These are phyloP conservation scores for Abramis brama DNA, from an alignment of 2,113 vertebrate species.

Conservation along the genomic window DNA sequence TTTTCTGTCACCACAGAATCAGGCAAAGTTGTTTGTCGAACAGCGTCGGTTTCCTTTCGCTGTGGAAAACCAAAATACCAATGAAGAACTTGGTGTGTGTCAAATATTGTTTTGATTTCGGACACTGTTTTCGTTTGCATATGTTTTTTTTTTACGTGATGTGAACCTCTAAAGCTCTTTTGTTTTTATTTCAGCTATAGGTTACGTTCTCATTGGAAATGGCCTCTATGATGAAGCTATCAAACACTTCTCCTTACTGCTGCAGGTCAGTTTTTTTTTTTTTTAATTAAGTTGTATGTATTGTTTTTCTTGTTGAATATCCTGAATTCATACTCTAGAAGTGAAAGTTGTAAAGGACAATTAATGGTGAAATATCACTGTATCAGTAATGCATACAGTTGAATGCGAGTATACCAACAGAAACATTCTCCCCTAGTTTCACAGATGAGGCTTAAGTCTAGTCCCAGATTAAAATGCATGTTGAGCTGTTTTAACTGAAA, in stretches of 20 bases:
- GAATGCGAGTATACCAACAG: neutral
- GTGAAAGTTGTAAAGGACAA: neutral
- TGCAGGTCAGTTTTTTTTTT: conserved; percentile 81
- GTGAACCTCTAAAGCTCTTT: neutral
- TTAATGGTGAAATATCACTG: neutral
- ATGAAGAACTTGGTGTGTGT: conserved; percentile 91
- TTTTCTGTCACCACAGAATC: conserved; percentile 77
- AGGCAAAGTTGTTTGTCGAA: conserved; percentile 91
- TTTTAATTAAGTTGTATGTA: neutral
- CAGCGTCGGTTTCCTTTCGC: conserved; percentile 95
- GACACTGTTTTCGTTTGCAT: conserved; percentile 9
- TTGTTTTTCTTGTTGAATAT: neutral
- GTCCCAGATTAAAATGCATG: too few relatives aligned
- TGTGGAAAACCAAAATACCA: conserved; percentile 87
- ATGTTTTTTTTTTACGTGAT: conserved; percentile 5
- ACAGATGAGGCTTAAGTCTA: too few relatives aligned
- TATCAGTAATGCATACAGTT: neutral
- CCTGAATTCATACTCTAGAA: neutral
- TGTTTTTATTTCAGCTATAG: conserved; percentile 82
- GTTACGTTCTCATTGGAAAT: conserved; percentile 93
- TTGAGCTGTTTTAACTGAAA: too few relatives aligned
- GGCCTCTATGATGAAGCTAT: conserved; percentile 96
- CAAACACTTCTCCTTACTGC: conserved; percentile 91
- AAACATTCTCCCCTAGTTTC: neutral
- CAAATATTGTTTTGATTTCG: neutral